Evolutionary conservation across 2,888 invertebrate genomes (phyloP).

Genomic region (Trissolcus japonicus): DNA sequence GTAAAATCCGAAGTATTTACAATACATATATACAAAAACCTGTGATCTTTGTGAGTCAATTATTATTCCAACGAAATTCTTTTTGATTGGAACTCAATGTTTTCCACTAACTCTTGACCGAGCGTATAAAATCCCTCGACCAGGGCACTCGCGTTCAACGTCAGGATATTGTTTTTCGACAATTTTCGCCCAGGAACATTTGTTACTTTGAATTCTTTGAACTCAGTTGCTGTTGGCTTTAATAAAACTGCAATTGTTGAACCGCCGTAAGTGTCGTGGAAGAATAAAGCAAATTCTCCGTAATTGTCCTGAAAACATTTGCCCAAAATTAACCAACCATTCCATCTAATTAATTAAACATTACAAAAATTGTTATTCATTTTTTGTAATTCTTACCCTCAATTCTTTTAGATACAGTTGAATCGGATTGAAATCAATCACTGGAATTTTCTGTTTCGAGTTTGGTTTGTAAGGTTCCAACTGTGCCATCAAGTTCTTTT

Average conservation of each 20-base stretch:
- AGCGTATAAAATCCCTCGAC: constrained; percentile 39
- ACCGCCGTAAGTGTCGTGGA: constrained; percentile 93
- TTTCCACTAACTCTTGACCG: constrained; percentile 34
- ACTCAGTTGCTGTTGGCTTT: constrained; percentile 80
- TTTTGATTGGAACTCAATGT: constrained; percentile 35
- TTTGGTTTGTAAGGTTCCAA: constrained; percentile 69
- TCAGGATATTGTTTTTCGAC: constrained; percentile 7
- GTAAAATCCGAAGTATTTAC: constrained; percentile 8
- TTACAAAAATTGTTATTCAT: constrained; percentile 12
- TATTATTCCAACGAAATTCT: constrained; percentile 2
- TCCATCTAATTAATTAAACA: constrained; percentile 21
- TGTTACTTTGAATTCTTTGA: constrained; percentile 27
- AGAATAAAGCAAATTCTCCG: constrained; percentile 89
- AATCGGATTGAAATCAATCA: constrained; percentile 87
- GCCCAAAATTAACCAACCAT: background rate
- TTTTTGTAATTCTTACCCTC: constrained; percentile 78
- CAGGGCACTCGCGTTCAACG: constrained; percentile 34
- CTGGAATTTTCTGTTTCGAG: constrained; percentile 79
- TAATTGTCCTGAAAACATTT: constrained; percentile 82
- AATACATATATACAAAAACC: constrained; percentile 7
- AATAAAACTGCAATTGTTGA: constrained; percentile 89
- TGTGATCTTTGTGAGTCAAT: background rate
- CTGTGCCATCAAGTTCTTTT: constrained; percentile 1
- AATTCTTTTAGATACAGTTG: constrained; percentile 84
- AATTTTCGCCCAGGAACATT: constrained; percentile 26